Base-by-base conservation (phyloP, 2,797 vertebrate species). In the Enteromius anoplus region DNA sequence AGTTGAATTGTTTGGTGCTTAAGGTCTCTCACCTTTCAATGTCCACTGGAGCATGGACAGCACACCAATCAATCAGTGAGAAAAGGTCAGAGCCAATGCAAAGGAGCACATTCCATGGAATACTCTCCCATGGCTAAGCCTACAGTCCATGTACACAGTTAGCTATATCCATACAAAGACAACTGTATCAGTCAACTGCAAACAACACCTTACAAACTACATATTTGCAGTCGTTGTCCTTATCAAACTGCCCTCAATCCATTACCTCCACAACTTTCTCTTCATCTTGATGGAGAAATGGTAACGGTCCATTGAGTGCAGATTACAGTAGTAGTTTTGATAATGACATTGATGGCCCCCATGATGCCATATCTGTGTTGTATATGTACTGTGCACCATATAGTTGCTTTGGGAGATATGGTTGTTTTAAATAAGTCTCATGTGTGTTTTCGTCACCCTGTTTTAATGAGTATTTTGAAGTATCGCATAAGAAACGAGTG, bases 11-110 rank as follows among this genome's bases (percentile, higher is more conserved):
- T 42, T 37, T 64, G 53, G 73, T 23, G 62, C 75, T 82, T 81
- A 75, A 83, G 71, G 75, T 85, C 66, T 49, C 72, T 83, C 64
- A 82, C 70, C 73, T 82, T 82, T 85, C 72, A 53, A 79, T 53
- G 32, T 64, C 75, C 73, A 86, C 55, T 77, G 75, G 70, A 77
- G 75, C 85, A 87, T 86, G 69, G 84, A 82, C 66, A 80, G 82
- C 45, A 83, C 83, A 81, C 73, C 83, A 86, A 86, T 87, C 85
- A 87, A 87, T 89, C 86, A 84, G 32, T 81, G 71, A 75, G 53
- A 26, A 76, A 69, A 81, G 85, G 80, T 82, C 75, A 85, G 78
- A 86, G 58, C 66, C 72, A 80, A 85, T 73, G 80, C 76, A 80
- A 70, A 80, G 45, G 26, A 83, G 64, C 70, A 83, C 66, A 85